Conservation (phyloP, 2,888 invertebrate species). For the Trachelus tabidus region DNA sequence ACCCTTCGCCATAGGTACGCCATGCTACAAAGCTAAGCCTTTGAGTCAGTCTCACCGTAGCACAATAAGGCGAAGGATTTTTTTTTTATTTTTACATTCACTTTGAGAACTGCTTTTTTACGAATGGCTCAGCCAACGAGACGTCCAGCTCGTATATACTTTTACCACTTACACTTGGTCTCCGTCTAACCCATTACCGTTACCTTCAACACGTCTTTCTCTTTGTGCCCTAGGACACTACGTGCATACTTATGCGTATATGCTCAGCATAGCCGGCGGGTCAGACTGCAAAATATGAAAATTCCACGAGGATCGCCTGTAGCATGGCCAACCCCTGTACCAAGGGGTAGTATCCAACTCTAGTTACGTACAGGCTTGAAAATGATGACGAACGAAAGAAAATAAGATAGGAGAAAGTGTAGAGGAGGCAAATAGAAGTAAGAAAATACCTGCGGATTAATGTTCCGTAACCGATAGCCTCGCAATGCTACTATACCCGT, state of each 20-base stretch:
- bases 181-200: neutral
- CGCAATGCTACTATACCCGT: neutral
- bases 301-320: neutral
- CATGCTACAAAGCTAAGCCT: constrained; percentile 63
- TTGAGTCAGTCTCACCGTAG: constrained; percentile 63
- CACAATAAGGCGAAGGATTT: constrained; percentile 64
- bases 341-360: neutral
- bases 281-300: neutral
- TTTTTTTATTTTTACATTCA: constrained; percentile 46
- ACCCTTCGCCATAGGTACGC: constrained; percentile 9
- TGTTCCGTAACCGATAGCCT: neutral
- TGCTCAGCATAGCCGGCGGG: neutral
- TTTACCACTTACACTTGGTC: neutral
- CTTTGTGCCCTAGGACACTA: neutral
- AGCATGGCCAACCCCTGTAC: neutral
- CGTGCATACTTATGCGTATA: neutral
- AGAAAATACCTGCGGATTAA: neutral
- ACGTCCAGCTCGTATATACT: neutral
- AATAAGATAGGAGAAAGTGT: neutral
- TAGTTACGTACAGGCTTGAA: neutral
- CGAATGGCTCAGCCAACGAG: neutral
- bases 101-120: constrained; percentile 29
- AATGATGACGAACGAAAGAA: neutral
- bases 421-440: neutral
- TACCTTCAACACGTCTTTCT: neutral